Conservation (phyloP, 2,797 vertebrate species). For the Meda fulgida region DNA sequence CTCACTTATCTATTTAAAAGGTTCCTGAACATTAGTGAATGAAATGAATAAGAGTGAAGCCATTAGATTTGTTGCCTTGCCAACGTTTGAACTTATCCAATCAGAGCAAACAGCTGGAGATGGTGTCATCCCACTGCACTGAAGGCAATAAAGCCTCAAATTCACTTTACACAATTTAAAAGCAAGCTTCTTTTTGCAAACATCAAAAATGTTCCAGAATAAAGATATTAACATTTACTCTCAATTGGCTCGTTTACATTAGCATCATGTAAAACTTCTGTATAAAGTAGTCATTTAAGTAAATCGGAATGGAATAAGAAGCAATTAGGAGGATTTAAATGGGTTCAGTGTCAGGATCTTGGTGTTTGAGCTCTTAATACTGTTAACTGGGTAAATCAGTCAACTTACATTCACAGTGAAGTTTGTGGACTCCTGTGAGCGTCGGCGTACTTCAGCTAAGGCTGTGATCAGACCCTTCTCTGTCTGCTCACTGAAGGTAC, state of each 20-base stretch:
- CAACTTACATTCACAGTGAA: conserved; percentile 90
- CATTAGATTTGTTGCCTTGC: conserved; percentile 53
- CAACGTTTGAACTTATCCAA: conserved; percentile 51
- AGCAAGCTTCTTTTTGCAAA: conserved; percentile 13
- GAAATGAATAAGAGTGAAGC: conserved; percentile 15
- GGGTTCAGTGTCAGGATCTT: conserved; percentile 22
- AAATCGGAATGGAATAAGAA: conserved; percentile 24
- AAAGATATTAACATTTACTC: not conserved
- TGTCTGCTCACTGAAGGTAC: conserved; percentile 89
- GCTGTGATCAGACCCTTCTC: conserved; percentile 89
- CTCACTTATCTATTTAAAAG: not conserved
- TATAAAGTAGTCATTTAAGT: conserved; percentile 24
- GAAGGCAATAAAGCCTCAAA: conserved; percentile 35
- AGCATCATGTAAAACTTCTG: not conserved
- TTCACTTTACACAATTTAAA: conserved; percentile 37
- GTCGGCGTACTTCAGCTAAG: conserved; percentile 85
- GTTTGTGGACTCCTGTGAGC: conserved; percentile 82
- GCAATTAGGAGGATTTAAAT: conserved; percentile 37
- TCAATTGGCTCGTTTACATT: not conserved
- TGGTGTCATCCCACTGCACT: conserved; percentile 48
- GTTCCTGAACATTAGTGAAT: not conserved
- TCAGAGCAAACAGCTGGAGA: conserved; percentile 35
- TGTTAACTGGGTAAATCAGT: not conserved
- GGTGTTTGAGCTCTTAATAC: conserved; percentile 26
- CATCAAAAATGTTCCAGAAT: not conserved